Percentiles rank a stretch among this genome's conserved stretches.
phyloP scores from a whole-genome alignment of 2,797 vertebrate species.

The Heterohyrax brucei region DNA sequence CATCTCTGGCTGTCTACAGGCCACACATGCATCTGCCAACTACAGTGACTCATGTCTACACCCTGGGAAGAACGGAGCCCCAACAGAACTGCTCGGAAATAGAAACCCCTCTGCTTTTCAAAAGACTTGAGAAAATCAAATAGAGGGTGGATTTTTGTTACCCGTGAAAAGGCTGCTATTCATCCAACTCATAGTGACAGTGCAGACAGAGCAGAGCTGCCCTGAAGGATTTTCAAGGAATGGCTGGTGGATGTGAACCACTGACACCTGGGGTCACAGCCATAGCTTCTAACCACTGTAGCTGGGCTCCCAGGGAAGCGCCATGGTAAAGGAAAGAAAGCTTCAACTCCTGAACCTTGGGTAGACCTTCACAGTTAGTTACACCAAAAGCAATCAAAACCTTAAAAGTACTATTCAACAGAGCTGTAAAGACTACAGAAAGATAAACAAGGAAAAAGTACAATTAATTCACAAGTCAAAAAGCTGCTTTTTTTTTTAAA shows the following conservation, averaged over 20 bases:
- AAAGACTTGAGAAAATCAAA: neutral
- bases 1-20: neutral
- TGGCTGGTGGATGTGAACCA: no score
- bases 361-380: neutral
- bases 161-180: neutral
- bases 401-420: neutral
- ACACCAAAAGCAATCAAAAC: neutral
- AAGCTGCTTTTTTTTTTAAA: neutral
- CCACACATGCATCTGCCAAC: neutral
- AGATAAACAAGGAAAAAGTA: neutral
- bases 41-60: neutral
- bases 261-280: no score
- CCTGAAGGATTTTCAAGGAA: no score
- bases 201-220: no score
- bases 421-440: neutral
- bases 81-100: neutral
- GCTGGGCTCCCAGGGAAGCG: no score
- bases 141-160: neutral
- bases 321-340: neutral
- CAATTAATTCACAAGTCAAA: constrained; percentile 8
- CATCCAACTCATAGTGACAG: neutral
- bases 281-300: no score
- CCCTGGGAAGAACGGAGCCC: neutral
- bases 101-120: neutral
- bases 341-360: neutral